Base-by-base conservation (phyloP, 2,797 vertebrate genomes). In the Linurgus olivaceus region DNA sequence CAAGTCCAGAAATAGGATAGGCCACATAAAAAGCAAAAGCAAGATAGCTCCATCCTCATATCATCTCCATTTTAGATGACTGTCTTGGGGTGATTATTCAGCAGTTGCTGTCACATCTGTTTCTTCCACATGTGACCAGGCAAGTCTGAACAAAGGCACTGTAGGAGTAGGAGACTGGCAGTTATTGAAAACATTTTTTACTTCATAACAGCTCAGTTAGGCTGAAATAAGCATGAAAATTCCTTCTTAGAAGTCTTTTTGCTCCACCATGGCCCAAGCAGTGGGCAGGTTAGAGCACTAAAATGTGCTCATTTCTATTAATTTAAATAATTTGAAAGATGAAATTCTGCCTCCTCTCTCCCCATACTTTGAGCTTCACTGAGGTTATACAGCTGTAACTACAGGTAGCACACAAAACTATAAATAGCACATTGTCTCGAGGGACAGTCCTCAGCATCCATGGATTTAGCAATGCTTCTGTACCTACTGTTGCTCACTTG, bases 71-170 rank as follows among this genome's bases (percentile, higher is more conserved):
- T 76, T 90, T n/a, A 85, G 55, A 87, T 31, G 4, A 37, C 51
- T 55, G 54, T 79, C 48, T 66, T 45, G 40, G 63, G 23, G 86
- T 47, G 48, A 91, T 91, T 96, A 93, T 63, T 95, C 88, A 95
- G 86, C 77, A 88, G 88, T 61, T 93, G 80, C 86, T 88, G 71
- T 81, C 62, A 76, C 86, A 90, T 93, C 77, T 94, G 66, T 42
- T 86, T 84, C 59, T 88, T 86, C 16, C 5, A 19, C 79, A 66
- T 7, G 58, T 72, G 88, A 91, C 85, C 42, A 78, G n/a, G 73
- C 73, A 72, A 83, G 42, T 28, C 58, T 54, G 40, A 82, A 82
- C 66, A 78, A 83, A 93, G 42, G 62, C 52, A 0, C 40, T 4
- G 35, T 37, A 37, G 35, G 33, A 91, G 61, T 2, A 75, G 47